Conservation (phyloP, 2,113 vertebrate genomes). For the Phrynosoma platyrhinos region DNA sequence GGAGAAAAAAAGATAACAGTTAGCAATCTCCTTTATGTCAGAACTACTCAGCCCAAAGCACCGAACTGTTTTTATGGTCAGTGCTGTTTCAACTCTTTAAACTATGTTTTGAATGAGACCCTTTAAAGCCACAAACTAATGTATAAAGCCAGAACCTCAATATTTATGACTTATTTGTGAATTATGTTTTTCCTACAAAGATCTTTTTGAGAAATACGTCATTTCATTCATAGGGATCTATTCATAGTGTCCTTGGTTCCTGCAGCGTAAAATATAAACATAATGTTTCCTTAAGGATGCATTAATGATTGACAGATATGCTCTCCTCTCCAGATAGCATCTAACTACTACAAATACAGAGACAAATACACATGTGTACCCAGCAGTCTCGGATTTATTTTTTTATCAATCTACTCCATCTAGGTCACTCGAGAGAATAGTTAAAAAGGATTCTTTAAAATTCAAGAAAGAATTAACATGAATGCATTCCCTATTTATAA, state of each 20-base stretch:
- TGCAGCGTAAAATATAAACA: slow-evolving; percentile 28
- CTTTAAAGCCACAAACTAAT: slow-evolving; percentile 39
- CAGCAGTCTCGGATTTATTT: too few relatives aligned
- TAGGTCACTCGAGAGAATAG: too few relatives aligned
- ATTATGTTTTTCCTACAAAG: slow-evolving; percentile 39
- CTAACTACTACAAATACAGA: too few relatives aligned
- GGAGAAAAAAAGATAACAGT: background rate
- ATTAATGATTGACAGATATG: slow-evolving; percentile 38
- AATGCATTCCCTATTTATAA: too few relatives aligned
- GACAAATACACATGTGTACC: too few relatives aligned
- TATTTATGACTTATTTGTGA: slow-evolving; percentile 45
- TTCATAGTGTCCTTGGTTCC: slow-evolving; percentile 20
- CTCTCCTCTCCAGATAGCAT: too few relatives aligned
- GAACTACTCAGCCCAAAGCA: slow-evolving; percentile 38
- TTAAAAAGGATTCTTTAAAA: too few relatives aligned
- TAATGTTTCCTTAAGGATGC: slow-evolving; percentile 36
- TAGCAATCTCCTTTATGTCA: slow-evolving; percentile 33
- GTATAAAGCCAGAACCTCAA: slow-evolving; percentile 33
- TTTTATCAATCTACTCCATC: too few relatives aligned
- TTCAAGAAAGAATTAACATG: too few relatives aligned
- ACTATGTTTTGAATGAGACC: slow-evolving; percentile 5
- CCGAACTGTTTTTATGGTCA: slow-evolving; percentile 31
- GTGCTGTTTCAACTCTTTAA: slow-evolving; percentile 39
- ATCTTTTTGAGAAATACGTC: slow-evolving; percentile 10
- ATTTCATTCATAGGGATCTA: slow-evolving; percentile 40